Base-by-base conservation (phyloP, 2,888 invertebrate species). In the Leptodirus hochenwartii region DNA sequence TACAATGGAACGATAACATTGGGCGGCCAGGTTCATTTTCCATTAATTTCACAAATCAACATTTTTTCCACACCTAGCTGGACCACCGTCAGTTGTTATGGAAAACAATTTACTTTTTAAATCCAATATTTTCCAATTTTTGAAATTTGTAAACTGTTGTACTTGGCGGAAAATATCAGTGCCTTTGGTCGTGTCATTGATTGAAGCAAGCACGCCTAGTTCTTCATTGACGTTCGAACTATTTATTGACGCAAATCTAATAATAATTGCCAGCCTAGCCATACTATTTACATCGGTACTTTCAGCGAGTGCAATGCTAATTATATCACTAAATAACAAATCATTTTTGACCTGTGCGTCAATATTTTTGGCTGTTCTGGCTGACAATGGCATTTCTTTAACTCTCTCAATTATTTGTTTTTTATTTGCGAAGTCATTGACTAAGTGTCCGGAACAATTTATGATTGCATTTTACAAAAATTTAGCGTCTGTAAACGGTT, bases 1-100 rank as follows among this genome's bases (percentile, higher is more conserved):
- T 40, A 36, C 36, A 41, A 40, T 41, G 39, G 36, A 42, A 41
- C 30, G 39, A 42, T 37, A 38, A 38, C 35, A 41, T 36, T 37
- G 37, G 32, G 17, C 35, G 29, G 32, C 25, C 34, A 38, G 38
- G 33, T 34, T 36, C 34, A 38, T 37, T 37, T 41, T 41, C 36
- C 34, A 40, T 37, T 34, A 42, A 31, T 38, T 37, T 36, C 20
- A 34, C 39, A 41, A 41, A 34, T 33, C 40, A 32, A 37, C 37
- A 39, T 17, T 33, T 38, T 36, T 41, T 38, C 36, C 40, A 35
- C 33, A 37, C 37, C 38, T 40, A 35, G 16, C 25, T 33, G 38
- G 37, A 38, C 37, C 41, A 38, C 39, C 41, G 25, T 39, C 37
- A 34, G 38, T 41, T 34, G 38, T 41, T 35, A 40, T 39, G 20